Conservation (phyloP, 2,113 vertebrate genomes). For the Xiphophorus couchianus region DNA sequence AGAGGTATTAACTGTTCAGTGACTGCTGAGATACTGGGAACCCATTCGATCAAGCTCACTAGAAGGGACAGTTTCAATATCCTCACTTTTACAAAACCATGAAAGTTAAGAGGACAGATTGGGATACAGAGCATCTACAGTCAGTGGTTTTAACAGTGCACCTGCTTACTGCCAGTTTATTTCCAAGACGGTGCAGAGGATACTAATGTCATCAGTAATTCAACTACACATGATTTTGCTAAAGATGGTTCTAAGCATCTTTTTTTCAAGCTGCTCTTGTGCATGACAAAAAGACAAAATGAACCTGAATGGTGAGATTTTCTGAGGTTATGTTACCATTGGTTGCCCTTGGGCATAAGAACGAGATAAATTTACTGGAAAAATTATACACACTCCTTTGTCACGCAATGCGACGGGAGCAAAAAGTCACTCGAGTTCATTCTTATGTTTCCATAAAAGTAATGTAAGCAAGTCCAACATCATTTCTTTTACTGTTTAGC, state of each 20-base stretch:
- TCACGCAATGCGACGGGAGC: slow-evolving; percentile 62
- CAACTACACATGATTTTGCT: not conserved
- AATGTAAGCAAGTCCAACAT: not conserved
- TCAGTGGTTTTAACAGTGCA: not conserved
- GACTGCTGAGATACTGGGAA: slow-evolving; percentile 21
- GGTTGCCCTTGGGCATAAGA: slow-evolving; percentile 46
- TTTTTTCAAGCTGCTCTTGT: slow-evolving; percentile 12
- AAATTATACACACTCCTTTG: slow-evolving; percentile 56
- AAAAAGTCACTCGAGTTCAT: slow-evolving; percentile 40
- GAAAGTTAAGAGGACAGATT: not conserved
- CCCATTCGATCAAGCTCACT: slow-evolving; percentile 16
- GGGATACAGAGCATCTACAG: not conserved
- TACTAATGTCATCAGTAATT: too few species aligned
- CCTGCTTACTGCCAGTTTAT: slow-evolving; percentile 10
- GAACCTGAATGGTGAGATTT: slow-evolving; percentile 71
- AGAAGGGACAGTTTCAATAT: slow-evolving; percentile 3
- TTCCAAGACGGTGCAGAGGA: not conserved
- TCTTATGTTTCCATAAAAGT: slow-evolving; percentile 12
- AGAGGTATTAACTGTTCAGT: slow-evolving; percentile 64
- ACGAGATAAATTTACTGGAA: slow-evolving; percentile 59
- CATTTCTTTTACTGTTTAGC: not conserved
- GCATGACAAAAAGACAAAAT: slow-evolving; percentile 46
- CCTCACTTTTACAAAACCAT: not conserved
- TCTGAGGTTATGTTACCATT: slow-evolving; percentile 54
- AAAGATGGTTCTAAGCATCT: slow-evolving; percentile 1